These are phyloP conservation scores for Bruchidius siliquastri DNA, from an alignment of 2,888 invertebrate genomes.

Conservation along the genomic window DNA sequence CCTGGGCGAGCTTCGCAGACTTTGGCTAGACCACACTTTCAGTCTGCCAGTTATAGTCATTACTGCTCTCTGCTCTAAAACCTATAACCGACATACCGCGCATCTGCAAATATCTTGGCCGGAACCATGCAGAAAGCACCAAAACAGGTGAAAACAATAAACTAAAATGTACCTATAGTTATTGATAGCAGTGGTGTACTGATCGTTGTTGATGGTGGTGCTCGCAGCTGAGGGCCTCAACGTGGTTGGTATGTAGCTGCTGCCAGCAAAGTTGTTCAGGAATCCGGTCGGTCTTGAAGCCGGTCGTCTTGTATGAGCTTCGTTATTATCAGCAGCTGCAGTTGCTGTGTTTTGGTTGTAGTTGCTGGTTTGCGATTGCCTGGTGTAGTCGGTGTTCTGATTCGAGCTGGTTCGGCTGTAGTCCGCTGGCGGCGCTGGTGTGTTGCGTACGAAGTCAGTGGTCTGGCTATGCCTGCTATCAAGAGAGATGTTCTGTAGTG, in stretches of 20 bases:
- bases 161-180: constrained; percentile 20
- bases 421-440: background rate
- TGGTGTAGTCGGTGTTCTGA: constrained; percentile 15
- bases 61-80: too few species aligned
- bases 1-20: too few species aligned
- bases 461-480: background rate
- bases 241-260: constrained; percentile 49
- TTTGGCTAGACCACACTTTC: too few species aligned
- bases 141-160: too few species aligned
- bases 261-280: constrained; percentile 49
- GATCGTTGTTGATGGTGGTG: constrained; percentile 32
- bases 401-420: constrained; percentile 32
- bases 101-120: too few species aligned
- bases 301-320: constrained; percentile 38
- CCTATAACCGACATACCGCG: too few species aligned
- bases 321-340: constrained; percentile 18
- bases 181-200: constrained; percentile 33
- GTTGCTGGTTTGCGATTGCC: constrained; percentile 15
- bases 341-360: constrained; percentile 24
- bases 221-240: constrained; percentile 40
- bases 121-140: too few species aligned
- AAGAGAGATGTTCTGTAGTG: too few species aligned
- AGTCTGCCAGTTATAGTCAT: too few species aligned
- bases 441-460: constrained; percentile 6
- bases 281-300: constrained; percentile 38